A percentile compares a stretch with the other conserved stretches of the same genome.
These are phyloP conservation scores for Megastigmus dorsalis DNA, from an alignment of 2,888 invertebrate species.

Conservation along the genomic window DNA sequence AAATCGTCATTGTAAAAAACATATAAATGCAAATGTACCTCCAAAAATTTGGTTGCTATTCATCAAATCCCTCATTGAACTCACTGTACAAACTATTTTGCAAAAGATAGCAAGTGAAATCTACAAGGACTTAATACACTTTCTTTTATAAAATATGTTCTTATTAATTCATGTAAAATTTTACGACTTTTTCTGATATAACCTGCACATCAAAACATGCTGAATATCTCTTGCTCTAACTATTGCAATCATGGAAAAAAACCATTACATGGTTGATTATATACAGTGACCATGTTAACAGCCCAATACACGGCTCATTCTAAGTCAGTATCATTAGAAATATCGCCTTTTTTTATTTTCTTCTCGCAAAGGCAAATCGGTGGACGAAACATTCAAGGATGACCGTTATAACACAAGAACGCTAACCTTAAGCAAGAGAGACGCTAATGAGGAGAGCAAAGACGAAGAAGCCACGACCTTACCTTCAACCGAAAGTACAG, in stretches of 20 bases:
- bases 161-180: neutral
- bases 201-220: neutral
- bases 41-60: too few species aligned
- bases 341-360: constrained; percentile 40
- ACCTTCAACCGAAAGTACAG: neutral
- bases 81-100: neutral
- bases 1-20: too few species aligned
- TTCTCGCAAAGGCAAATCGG: constrained; percentile 53
- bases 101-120: neutral
- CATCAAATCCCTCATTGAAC: too few species aligned
- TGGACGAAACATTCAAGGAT: constrained; percentile 44
- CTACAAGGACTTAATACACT: neutral
- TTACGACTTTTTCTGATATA: neutral
- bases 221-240: neutral
- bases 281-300: neutral
- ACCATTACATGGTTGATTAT: neutral
- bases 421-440: constrained; percentile 9
- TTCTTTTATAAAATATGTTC: neutral
- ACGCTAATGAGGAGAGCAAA: constrained; percentile 7
- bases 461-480: constrained; percentile 14
- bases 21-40: too few species aligned
- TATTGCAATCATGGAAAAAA: neutral
- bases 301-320: neutral
- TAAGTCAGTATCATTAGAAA: constrained; percentile 28
- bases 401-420: neutral